Evolutionary conservation across 2,888 invertebrate genomes (phyloP).

Genomic region (Andrena fulva): DNA sequence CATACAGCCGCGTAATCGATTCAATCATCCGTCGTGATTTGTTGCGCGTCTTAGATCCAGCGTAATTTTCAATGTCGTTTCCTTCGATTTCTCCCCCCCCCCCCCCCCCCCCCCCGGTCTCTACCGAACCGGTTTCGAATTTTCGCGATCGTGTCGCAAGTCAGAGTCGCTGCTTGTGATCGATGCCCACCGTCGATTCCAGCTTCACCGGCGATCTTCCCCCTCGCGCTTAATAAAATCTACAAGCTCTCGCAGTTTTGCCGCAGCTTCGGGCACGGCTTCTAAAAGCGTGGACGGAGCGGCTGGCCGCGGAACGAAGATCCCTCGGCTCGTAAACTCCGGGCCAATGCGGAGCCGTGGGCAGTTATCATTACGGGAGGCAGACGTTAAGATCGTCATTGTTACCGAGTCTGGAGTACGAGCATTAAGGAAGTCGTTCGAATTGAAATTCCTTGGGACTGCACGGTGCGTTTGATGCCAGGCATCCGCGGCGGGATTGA

Average conservation of each 20-base stretch:
- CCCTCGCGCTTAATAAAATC: background rate
- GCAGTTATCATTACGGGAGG: conserved; percentile 21
- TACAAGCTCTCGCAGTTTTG: background rate
- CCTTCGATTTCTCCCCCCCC: conserved; percentile 20
- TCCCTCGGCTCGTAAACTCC: conserved; percentile 19
- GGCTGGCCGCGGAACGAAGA: background rate
- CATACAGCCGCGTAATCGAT: conserved; percentile 54
- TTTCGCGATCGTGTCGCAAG: conserved; percentile 14
- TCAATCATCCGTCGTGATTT: conserved; percentile 60
- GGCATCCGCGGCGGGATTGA: conserved; percentile 1
- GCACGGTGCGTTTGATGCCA: conserved; percentile 18
- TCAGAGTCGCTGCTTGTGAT: background rate
- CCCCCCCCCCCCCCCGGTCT: background rate
- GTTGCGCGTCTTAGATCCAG: conserved; percentile 40
- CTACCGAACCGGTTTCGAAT: conserved; percentile 36
- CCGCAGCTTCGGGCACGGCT: background rate
- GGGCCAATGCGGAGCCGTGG: background rate
- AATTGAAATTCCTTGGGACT: conserved; percentile 28
- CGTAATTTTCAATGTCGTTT: conserved; percentile 44
- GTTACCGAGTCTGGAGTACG: conserved; percentile 1
- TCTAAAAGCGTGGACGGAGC: too few species aligned
- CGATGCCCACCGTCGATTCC: background rate
- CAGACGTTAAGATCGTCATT: conserved; percentile 29
- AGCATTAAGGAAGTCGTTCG: conserved; percentile 52
- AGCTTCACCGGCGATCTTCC: background rate